Conservation (phyloP, 1,140 invertebrate genomes). For the Apis dorsata region DNA sequence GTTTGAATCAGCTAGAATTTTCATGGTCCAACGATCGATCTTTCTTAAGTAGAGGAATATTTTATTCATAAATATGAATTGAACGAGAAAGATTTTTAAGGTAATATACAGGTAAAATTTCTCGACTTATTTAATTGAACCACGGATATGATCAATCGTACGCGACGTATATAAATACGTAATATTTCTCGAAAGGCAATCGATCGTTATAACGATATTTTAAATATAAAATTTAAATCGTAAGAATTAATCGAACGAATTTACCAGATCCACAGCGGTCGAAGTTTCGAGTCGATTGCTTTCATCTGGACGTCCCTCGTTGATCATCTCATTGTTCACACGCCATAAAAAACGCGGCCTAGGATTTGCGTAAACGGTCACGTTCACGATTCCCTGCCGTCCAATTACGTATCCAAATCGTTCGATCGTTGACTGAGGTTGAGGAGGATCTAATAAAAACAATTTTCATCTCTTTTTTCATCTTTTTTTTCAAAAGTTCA, state of each 20-base stretch:
- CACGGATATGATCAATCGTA: too few relatives aligned
- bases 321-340: conserved; percentile 81
- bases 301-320: conserved; percentile 79
- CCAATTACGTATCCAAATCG: conserved; percentile 87
- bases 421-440: conserved; percentile 79
- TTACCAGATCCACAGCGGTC: conserved; percentile 80
- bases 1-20: too few relatives aligned
- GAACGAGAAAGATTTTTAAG: too few relatives aligned
- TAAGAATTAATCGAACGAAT: conserved; percentile 16
- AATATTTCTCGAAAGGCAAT: background rate
- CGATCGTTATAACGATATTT: background rate
- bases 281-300: conserved; percentile 80
- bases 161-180: too few relatives aligned
- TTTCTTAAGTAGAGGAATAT: too few relatives aligned
- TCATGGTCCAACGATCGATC: too few relatives aligned
- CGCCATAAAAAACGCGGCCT: conserved; percentile 84
- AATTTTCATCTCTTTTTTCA: background rate
- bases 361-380: conserved; percentile 86
- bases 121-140: too few relatives aligned
- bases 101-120: too few relatives aligned
- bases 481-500: background rate
- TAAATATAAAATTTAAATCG: background rate
- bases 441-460: conserved; percentile 82
- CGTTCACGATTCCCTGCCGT: conserved; percentile 83
- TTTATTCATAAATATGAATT: too few relatives aligned